Percentiles rank a stretch among this genome's conserved stretches.
phyloP scores from a whole-genome alignment of 2,888 invertebrate species.

The Glaucopsyche alexis region DNA sequence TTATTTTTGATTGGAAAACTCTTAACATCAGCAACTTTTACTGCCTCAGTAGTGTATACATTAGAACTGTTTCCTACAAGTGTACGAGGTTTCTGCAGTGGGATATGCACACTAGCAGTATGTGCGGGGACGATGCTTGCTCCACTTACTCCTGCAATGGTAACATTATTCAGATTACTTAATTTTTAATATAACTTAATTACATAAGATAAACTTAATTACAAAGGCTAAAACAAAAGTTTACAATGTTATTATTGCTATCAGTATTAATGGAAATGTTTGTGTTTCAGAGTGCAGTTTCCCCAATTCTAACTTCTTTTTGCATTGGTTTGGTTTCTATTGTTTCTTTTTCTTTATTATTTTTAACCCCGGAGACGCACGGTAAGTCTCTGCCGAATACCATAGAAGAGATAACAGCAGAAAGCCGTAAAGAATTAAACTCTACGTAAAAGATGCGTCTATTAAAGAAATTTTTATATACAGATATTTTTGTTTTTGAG shows the following conservation, averaged over 20 bases:
- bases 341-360: neutral
- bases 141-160: neutral
- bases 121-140: conserved; percentile 6
- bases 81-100: conserved; percentile 27
- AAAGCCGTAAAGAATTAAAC: neutral
- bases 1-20: neutral
- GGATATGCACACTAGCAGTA: neutral
- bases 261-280: neutral
- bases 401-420: neutral
- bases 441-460: neutral
- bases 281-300: conserved; percentile 4
- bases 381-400: neutral
- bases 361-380: neutral
- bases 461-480: too few relatives aligned
- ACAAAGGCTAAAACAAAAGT: too few relatives aligned
- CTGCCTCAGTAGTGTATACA: neutral
- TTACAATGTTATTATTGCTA: neutral
- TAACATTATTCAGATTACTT: neutral
- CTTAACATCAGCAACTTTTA: neutral
- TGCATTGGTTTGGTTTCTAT: neutral
- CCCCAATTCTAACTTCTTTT: neutral
- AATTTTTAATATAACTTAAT: too few relatives aligned
- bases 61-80: conserved; percentile 42
- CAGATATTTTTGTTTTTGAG: too few relatives aligned
- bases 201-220: too few relatives aligned